These are phyloP conservation scores for Zootermopsis nevadensis DNA, from an alignment of 2,888 invertebrate genomes.

Conservation along the genomic window DNA sequence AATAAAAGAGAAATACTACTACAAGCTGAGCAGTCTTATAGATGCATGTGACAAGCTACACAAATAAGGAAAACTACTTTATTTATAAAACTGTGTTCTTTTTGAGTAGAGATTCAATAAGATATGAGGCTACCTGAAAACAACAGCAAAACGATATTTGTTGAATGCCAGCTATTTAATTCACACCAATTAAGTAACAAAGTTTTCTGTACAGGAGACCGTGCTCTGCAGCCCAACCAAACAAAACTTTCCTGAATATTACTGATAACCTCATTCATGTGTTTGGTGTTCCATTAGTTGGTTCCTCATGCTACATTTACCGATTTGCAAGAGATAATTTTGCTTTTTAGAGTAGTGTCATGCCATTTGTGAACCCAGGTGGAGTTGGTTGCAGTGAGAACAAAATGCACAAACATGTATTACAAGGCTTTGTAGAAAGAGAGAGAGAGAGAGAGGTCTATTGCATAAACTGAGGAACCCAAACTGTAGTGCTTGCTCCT, in stretches of 20 bases:
- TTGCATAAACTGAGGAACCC: background rate
- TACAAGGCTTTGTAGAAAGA: no score
- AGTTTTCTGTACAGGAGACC: no score
- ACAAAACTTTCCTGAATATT: no score
- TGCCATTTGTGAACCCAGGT: constrained; percentile 16
- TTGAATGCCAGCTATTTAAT: no score
- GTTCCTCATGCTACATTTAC: background rate
- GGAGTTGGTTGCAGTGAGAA: background rate
- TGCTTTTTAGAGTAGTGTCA: background rate
- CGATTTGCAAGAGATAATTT: background rate
- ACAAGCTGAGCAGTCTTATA: background rate
- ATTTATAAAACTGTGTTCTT: background rate
- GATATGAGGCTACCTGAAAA: no score
- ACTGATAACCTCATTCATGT: background rate
- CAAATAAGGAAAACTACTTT: background rate
- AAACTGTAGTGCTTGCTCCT: background rate
- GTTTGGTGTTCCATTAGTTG: constrained; percentile 3
- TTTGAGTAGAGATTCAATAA: background rate
- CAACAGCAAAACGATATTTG: no score
- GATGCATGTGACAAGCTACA: background rate
- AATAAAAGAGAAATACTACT: background rate
- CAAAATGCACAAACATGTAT: background rate
- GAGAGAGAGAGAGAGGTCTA: no score
- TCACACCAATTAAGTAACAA: no score
- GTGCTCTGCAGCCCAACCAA: no score